Conservation (phyloP, 2,888 invertebrate genomes). For the Parnassius smintheus region DNA sequence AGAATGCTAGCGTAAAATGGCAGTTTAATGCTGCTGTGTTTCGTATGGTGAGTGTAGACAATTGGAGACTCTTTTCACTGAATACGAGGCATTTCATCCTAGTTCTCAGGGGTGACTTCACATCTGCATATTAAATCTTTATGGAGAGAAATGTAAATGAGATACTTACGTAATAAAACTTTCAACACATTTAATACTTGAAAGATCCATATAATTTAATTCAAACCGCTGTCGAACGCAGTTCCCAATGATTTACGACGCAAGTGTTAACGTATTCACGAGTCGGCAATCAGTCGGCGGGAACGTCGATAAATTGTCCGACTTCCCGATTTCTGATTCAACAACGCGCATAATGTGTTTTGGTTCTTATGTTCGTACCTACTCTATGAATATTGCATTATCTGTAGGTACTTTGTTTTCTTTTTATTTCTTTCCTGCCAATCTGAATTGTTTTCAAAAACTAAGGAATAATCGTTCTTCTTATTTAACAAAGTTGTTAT, state of each 20-base stretch:
- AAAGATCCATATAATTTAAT: conserved; percentile 10
- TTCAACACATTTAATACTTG: background rate
- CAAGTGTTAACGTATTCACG: conserved; percentile 1
- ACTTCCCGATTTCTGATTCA: conserved; percentile 6
- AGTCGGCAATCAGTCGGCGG: conserved; percentile 16
- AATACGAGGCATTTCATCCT: too few relatives aligned
- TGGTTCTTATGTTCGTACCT: background rate
- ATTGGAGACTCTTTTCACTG: too few relatives aligned
- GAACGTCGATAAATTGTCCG: conserved; percentile 3
- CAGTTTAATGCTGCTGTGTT: too few relatives aligned
- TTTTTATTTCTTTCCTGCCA: background rate
- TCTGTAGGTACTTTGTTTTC: conserved; percentile 4
- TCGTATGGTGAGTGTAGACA: too few relatives aligned
- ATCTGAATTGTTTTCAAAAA: too few relatives aligned
- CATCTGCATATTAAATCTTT: too few relatives aligned
- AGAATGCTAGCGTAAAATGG: too few relatives aligned
- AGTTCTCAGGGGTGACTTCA: too few relatives aligned
- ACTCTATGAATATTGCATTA: conserved; percentile 15
- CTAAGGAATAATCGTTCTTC: too few relatives aligned
- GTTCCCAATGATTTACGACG: conserved; percentile 18
- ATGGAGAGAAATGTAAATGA: too few relatives aligned
- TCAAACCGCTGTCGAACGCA: background rate
- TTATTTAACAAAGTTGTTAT: too few relatives aligned
- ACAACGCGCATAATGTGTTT: conserved; percentile 11
- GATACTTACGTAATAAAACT: background rate